A percentile compares a stretch with the other conserved stretches of the same genome.
Evolutionary conservation across 2,113 vertebrate species (phyloP).

Genomic region (Dasyornis broadbenti): DNA sequence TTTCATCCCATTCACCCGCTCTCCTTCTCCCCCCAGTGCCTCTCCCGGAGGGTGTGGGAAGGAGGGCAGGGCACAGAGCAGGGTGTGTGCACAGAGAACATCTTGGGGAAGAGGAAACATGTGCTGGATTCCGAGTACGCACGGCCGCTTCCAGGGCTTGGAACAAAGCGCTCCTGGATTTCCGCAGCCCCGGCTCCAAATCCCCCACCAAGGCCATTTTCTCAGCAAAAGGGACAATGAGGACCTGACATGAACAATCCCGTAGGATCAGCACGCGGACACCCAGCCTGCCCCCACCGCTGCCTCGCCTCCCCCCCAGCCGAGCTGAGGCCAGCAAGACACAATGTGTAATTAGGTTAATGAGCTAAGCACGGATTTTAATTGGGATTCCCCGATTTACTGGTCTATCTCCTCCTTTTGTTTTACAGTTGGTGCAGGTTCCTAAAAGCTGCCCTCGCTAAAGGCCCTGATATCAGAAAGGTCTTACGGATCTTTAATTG

Average conservation of each 20-base stretch:
- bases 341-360: constrained; percentile 61
- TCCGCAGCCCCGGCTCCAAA: not conserved
- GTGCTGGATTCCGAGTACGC: rapidly evolving
- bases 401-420: constrained; percentile 39
- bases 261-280: not conserved
- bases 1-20: rapidly evolving
- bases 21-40: not conserved
- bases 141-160: rapidly evolving
- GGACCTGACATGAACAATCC: not conserved
- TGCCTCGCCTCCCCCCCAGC: not conserved
- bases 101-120: not conserved
- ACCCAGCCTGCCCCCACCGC: not conserved
- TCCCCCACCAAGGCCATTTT: not conserved
- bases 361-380: constrained; percentile 45
- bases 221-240: not conserved
- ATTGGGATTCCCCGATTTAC: constrained; percentile 57
- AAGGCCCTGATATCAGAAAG: constrained; percentile 50
- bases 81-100: not conserved
- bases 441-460: constrained; percentile 37
- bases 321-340: not conserved
- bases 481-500: constrained; percentile 59
- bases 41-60: not conserved
- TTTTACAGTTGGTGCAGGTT: constrained; percentile 29
- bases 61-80: not conserved
- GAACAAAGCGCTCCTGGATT: not conserved